Conservation (phyloP, 2,113 vertebrate genomes). For the Mugil cephalus region DNA sequence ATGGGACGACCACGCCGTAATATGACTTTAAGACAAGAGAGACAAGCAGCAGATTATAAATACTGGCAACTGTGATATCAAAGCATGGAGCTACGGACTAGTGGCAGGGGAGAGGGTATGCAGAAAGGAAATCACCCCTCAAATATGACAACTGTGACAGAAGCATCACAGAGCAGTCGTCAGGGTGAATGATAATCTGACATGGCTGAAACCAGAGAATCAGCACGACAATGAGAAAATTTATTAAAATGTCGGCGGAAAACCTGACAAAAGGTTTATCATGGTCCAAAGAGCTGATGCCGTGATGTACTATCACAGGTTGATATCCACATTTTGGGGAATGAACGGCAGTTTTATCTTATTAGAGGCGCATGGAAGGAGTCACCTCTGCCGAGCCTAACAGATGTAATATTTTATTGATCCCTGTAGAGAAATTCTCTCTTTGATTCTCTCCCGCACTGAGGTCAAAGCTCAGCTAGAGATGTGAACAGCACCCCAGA, state of each 20-base stretch:
- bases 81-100: too few species aligned
- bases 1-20: too few species aligned
- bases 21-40: too few species aligned
- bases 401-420: conserved; percentile 69
- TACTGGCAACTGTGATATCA: too few species aligned
- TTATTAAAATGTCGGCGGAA: too few species aligned
- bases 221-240: neutral
- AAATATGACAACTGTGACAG: too few species aligned
- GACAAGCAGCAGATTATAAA: too few species aligned
- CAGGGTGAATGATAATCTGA: too few species aligned
- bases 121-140: too few species aligned
- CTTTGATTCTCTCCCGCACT: conserved; percentile 24
- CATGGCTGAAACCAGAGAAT: neutral
- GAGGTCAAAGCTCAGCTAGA: conserved; percentile 42
- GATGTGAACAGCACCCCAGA: conserved; percentile 20
- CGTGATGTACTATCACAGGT: neutral
- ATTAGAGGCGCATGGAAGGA: neutral
- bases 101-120: too few species aligned
- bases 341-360: neutral
- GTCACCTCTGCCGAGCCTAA: conserved; percentile 48
- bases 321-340: neutral
- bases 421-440: conserved; percentile 54
- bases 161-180: too few species aligned
- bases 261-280: too few species aligned
- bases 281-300: neutral